Conservation (phyloP, 1,140 invertebrate species). For the Lordiphosa stackelbergi region DNA sequence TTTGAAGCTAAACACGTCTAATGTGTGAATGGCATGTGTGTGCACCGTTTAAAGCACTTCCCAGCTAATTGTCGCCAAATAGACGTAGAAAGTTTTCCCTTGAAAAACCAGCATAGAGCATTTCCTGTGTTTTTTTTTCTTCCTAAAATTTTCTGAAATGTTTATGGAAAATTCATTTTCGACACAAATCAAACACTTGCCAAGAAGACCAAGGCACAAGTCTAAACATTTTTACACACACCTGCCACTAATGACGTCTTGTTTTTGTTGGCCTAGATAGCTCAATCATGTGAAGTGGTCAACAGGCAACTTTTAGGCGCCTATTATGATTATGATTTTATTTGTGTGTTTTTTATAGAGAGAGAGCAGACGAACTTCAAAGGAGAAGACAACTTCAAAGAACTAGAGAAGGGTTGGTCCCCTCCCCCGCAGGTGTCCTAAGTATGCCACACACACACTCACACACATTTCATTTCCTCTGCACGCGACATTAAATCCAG, state of each 20-base stretch:
- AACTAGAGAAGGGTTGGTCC: slow-evolving; percentile 17
- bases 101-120: slow-evolving; percentile 43
- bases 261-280: slow-evolving; percentile 68
- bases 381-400: slow-evolving; percentile 35
- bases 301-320: slow-evolving; percentile 27
- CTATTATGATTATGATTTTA: slow-evolving; percentile 48
- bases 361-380: not conserved
- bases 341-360: slow-evolving; percentile 22
- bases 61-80: slow-evolving; percentile 62
- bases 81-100: slow-evolving; percentile 47
- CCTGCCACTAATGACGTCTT: slow-evolving; percentile 72
- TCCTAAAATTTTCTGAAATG: slow-evolving; percentile 32
- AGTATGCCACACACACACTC: slow-evolving; percentile 20
- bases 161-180: slow-evolving; percentile 65
- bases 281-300: slow-evolving; percentile 72
- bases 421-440: slow-evolving; percentile 9
- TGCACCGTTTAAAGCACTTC: slow-evolving; percentile 35
- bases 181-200: slow-evolving; percentile 65
- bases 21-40: slow-evolving; percentile 62
- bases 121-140: slow-evolving; percentile 62
- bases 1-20: slow-evolving; percentile 21
- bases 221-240: slow-evolving; percentile 75
- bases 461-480: slow-evolving; percentile 40
- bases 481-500: slow-evolving; percentile 72
- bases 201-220: slow-evolving; percentile 42